These are phyloP conservation scores for Micoletzkya japonica DNA, from an alignment of 2,888 invertebrate species.

Conservation along the genomic window DNA sequence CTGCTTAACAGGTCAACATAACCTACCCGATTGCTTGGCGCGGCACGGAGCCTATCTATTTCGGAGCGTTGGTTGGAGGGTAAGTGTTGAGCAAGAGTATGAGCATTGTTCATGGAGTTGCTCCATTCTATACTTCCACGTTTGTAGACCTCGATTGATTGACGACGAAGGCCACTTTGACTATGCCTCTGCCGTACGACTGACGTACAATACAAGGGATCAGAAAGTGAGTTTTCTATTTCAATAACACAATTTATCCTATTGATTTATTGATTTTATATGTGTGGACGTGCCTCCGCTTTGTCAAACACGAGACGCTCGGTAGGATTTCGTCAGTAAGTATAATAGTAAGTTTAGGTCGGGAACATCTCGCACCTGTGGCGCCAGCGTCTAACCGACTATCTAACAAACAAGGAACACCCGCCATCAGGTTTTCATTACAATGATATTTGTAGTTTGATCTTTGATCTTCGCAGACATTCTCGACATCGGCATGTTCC, in stretches of 20 bases:
- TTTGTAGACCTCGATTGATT: slow-evolving; percentile 18
- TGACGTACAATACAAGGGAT: slow-evolving; percentile 61
- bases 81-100: background rate
- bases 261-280: background rate
- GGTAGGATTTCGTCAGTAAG: background rate
- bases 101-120: background rate
- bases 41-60: slow-evolving; percentile 63
- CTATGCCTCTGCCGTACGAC: slow-evolving; percentile 57
- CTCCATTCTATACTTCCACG: background rate
- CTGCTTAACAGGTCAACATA: slow-evolving; percentile 54
- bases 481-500: slow-evolving; percentile 59
- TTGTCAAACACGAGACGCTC: background rate
- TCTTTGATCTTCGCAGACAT: slow-evolving; percentile 42
- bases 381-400: slow-evolving; percentile 52
- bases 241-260: background rate
- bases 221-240: slow-evolving; percentile 36
- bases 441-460: slow-evolving; percentile 6
- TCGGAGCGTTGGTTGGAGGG: slow-evolving; percentile 58
- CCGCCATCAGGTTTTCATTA: slow-evolving; percentile 9
- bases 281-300: background rate
- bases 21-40: slow-evolving; percentile 63
- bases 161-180: slow-evolving; percentile 62
- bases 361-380: slow-evolving; percentile 52
- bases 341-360: slow-evolving; percentile 30
- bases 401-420: slow-evolving; percentile 48